These are phyloP conservation scores for Euspilapteryx auroguttella DNA, from an alignment of 2,888 invertebrate genomes.

Conservation along the genomic window DNA sequence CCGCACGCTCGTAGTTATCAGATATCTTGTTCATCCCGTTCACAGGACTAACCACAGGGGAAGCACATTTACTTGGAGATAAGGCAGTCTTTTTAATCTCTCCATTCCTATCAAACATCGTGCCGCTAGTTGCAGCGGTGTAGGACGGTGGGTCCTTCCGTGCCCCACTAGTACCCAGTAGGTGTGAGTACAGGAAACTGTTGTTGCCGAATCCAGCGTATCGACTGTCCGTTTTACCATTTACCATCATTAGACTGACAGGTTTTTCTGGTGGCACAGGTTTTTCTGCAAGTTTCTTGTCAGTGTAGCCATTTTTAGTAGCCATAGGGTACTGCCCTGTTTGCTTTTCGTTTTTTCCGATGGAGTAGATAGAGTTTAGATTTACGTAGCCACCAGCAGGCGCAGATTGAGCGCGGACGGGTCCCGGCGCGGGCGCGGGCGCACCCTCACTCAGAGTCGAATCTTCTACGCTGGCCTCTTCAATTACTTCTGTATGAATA, in stretches of 20 bases:
- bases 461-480: constrained; percentile 49
- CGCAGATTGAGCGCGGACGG: constrained; percentile 9
- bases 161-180: constrained; percentile 27
- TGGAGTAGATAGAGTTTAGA: constrained; percentile 47
- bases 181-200: constrained; percentile 48
- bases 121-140: constrained; percentile 30
- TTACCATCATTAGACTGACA: constrained; percentile 49
- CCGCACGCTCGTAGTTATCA: constrained; percentile 49
- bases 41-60: constrained; percentile 33
- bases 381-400: constrained; percentile 30
- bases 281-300: constrained; percentile 35
- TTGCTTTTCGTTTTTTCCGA: constrained; percentile 20
- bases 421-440: constrained; percentile 12
- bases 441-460: constrained; percentile 36
- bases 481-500: constrained; percentile 47
- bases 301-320: constrained; percentile 24
- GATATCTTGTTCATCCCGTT: constrained; percentile 51
- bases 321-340: constrained; percentile 19
- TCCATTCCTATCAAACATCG: constrained; percentile 21
- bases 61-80: constrained; percentile 26
- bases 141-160: constrained; percentile 46
- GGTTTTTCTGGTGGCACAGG: constrained; percentile 52
- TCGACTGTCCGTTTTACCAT: constrained; percentile 43
- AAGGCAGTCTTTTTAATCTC: constrained; percentile 16
- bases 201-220: constrained; percentile 38